These are phyloP conservation scores for Sciurus carolinensis DNA, from an alignment of 2,797 vertebrate genomes.

Conservation along the genomic window DNA sequence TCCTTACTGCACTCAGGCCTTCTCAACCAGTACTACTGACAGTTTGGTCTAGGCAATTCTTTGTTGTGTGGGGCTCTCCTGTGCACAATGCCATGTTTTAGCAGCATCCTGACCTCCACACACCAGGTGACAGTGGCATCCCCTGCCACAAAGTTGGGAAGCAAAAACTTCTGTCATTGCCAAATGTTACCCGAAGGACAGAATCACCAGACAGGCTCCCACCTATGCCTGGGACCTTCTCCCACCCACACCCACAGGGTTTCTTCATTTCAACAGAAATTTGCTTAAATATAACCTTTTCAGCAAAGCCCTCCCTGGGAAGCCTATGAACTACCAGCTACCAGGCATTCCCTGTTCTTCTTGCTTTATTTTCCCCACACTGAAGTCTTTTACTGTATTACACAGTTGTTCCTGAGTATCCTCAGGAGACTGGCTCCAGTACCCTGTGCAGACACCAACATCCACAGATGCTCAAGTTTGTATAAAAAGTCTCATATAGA, in stretches of 20 bases:
- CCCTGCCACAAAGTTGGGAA: neutral
- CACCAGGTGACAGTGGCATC: neutral
- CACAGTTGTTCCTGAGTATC: neutral
- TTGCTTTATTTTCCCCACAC: neutral
- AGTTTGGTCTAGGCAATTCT: neutral
- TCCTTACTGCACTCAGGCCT: neutral
- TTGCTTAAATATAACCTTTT: neutral
- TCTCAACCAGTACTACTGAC: neutral
- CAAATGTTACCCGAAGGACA: neutral
- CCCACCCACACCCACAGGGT: neutral
- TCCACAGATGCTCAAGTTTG: neutral
- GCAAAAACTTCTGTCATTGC: neutral
- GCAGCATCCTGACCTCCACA: neutral
- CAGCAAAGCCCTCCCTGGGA: neutral
- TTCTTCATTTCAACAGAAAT: neutral
- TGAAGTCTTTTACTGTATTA: neutral
- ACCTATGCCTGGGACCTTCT: neutral
- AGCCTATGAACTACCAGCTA: neutral
- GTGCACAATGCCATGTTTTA: neutral
- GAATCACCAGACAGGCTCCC: neutral
- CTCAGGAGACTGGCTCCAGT: neutral
- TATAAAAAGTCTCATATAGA: neutral
- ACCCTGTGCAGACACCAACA: neutral
- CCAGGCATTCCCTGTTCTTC: neutral
- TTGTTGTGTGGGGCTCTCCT: neutral